Base-by-base conservation (phyloP, 2,888 invertebrate genomes). In the Drosophila neotestacea region DNA sequence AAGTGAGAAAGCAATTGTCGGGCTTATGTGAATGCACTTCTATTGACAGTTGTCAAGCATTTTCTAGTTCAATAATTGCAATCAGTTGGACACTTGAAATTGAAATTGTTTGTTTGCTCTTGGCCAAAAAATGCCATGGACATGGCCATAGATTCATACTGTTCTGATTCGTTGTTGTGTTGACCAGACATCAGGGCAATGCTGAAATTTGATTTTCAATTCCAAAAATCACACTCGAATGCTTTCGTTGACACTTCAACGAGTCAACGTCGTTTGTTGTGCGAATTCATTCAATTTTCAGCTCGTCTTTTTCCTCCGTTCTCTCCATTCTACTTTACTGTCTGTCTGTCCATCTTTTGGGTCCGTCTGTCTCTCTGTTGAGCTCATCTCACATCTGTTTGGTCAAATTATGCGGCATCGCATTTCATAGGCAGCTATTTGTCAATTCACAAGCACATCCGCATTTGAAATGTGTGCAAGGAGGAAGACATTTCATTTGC, bases 1-100 rank as follows among this genome's bases (percentile, higher is more conserved):
- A 42, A 28, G 11, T 32, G 16, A n/a, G 28, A 44, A 13, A 54
- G 30, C 41, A 73, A 79, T 75, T 70, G 59, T 22, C 50, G 22
- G 10, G 34, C 30, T 46, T 48, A 30, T 36, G 27, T 44, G 46
- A 41, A 60, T 79, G 79, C 75, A 60, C n/a, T 63, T 69, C 61
- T 69, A 42, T 79, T 64, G 70, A 75, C 78, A 81, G 58, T 73
- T 77, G 64, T 70, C 62, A 50, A 56, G 69, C 69, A 73, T 78
- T 78, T 79, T 79, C 79, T 65, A 62, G 79, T 70, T 70, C 81
- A 81, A 81, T 79, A 79, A 79, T 72, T 81, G 81, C 81, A 81
- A 81, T 81, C 81, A 72, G 66, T 59, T 73, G 50, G 60, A 58
- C 52, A 47, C 66, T 74, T 52, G 50, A 52, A 65, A 64, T 76